These are phyloP conservation scores for Isoperla grammatica DNA, from an alignment of 2,888 invertebrate species.

Conservation along the genomic window DNA sequence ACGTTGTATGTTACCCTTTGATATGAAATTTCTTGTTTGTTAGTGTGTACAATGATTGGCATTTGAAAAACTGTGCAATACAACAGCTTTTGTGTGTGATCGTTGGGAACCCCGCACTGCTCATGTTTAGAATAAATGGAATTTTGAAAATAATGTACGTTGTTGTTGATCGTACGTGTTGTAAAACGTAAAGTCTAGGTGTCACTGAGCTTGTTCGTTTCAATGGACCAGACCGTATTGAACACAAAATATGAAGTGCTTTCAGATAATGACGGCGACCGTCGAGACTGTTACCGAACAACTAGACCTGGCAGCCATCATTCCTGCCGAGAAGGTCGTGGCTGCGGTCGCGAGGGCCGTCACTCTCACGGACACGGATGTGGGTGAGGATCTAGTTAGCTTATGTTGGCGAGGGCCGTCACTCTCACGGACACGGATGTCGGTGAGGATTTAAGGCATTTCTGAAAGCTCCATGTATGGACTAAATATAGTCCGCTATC, in stretches of 20 bases:
- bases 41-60: neutral
- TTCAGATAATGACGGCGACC: constrained; percentile 91
- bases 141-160: neutral
- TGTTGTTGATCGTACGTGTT: constrained; percentile 10
- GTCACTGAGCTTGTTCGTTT: constrained; percentile 12
- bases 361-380: constrained; percentile 83
- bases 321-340: constrained; percentile 69
- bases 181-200: constrained; percentile 8
- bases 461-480: too few species aligned
- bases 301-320: constrained; percentile 79
- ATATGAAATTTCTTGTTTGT: neutral
- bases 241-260: constrained; percentile 31
- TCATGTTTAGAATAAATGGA: too few species aligned
- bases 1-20: neutral
- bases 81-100: constrained; percentile 16
- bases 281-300: constrained; percentile 90
- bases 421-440: constrained; percentile 86
- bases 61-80: constrained; percentile 3
- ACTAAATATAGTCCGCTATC: too few species aligned
- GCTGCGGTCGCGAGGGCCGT: constrained; percentile 80
- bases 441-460: too few species aligned
- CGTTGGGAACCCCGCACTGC: too few species aligned
- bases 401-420: constrained; percentile 79
- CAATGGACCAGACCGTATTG: neutral
- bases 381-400: too few species aligned